Evolutionary conservation across 1,140 invertebrate genomes (phyloP).

Genomic region (Tetraneura akinire): DNA sequence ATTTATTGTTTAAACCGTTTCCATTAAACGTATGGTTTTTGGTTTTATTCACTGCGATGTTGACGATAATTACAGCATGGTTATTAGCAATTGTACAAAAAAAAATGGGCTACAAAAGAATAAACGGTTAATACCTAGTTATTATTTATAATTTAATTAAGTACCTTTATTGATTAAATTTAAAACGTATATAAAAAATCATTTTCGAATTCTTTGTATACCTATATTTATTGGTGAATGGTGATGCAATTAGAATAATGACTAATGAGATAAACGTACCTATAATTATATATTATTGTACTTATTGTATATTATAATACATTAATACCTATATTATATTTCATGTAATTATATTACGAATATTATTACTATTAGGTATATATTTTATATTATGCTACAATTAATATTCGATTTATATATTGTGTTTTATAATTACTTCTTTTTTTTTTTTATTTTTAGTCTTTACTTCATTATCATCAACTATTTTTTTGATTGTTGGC

Average conservation of each 20-base stretch:
- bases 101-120: not conserved
- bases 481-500: conserved; percentile 39
- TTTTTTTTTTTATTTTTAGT: conserved; percentile 8
- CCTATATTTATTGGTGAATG: too few species aligned
- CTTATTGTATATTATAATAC: not conserved
- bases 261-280: too few species aligned
- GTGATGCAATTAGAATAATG: too few species aligned
- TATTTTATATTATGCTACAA: too few species aligned
- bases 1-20: conserved; percentile 47
- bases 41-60: conserved; percentile 7
- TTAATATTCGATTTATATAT: too few species aligned
- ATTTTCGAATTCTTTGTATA: too few species aligned
- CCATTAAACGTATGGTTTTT: conserved; percentile 41
- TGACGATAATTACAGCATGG: conserved; percentile 1
- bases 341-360: not conserved
- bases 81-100: conserved; percentile 11
- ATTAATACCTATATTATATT: not conserved
- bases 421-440: too few species aligned
- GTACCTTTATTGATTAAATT: too few species aligned
- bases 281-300: not conserved
- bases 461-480: conserved; percentile 12
- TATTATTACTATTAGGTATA: too few species aligned
- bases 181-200: too few species aligned
- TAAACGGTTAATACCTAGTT: not conserved
- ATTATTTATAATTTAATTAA: too few species aligned